Percentiles rank a stretch among this genome's conserved stretches.
These are phyloP conservation scores for Galago senegalensis DNA, from an alignment of 2,797 vertebrate genomes.

Conservation along the genomic window DNA sequence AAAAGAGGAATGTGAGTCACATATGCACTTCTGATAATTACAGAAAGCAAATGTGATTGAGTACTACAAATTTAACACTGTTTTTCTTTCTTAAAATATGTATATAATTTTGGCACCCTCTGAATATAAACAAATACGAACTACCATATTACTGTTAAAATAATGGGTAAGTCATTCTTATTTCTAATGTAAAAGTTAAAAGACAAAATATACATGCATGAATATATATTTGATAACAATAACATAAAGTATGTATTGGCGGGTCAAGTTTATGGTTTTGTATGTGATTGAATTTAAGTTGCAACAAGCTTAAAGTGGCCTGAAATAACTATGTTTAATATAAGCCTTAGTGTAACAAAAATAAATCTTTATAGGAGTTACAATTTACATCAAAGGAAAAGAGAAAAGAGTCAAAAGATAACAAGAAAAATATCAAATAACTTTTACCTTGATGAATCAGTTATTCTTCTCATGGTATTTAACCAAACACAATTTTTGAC, in stretches of 20 bases:
- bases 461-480: background rate
- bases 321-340: background rate
- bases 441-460: background rate
- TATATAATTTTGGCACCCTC: too few relatives aligned
- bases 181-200: too few relatives aligned
- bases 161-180: background rate
- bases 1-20: too few relatives aligned
- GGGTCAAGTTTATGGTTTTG: background rate
- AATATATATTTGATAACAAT: too few relatives aligned
- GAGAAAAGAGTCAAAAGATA: background rate
- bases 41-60: too few relatives aligned
- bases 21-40: too few relatives aligned
- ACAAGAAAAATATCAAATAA: background rate
- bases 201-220: background rate
- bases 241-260: too few relatives aligned
- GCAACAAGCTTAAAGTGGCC: background rate
- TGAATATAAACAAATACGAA: background rate
- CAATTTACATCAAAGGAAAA: background rate
- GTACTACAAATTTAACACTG: too few relatives aligned
- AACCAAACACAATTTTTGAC: background rate
- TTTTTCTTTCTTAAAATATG: too few relatives aligned
- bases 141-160: background rate
- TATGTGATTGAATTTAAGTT: background rate
- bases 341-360: background rate
- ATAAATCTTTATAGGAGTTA: background rate